Percentiles rank a stretch among this genome's conserved stretches.
phyloP scores from a whole-genome alignment of 2,113 vertebrate species.

The Trachemys scripta region DNA sequence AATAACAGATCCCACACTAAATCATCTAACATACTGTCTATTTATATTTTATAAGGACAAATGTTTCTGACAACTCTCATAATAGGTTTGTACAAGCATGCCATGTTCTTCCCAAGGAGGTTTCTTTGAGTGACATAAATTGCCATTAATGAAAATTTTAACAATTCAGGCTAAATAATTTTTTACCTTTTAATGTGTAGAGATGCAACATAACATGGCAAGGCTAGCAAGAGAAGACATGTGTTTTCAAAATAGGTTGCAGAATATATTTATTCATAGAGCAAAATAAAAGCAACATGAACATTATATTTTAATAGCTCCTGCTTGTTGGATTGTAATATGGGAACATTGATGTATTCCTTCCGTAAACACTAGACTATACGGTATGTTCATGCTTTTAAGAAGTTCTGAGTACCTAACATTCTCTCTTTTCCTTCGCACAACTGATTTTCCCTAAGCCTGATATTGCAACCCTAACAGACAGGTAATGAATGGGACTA shows the following conservation, averaged over 20 bases:
- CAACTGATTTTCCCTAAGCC: not conserved
- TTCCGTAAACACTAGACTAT: slow-evolving; percentile 70
- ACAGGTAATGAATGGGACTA: not conserved
- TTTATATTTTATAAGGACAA: slow-evolving; percentile 95
- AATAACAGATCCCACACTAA: slow-evolving; percentile 86
- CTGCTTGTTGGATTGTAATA: slow-evolving; percentile 60
- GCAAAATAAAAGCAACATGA: slow-evolving; percentile 73
- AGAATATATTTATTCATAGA: slow-evolving; percentile 74
- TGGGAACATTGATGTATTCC: slow-evolving; percentile 62
- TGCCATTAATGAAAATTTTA: slow-evolving; percentile 94
- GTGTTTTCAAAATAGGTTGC: slow-evolving; percentile 83
- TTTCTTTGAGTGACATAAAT: slow-evolving; percentile 89
- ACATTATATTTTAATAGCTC: slow-evolving; percentile 76
- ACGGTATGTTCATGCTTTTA: slow-evolving; percentile 32
- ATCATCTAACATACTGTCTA: slow-evolving; percentile 83
- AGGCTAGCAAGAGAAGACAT: slow-evolving; percentile 78
- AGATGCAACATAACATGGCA: slow-evolving; percentile 76
- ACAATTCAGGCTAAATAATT: slow-evolving; percentile 91
- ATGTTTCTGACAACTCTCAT: slow-evolving; percentile 93
- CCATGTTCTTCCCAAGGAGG: slow-evolving; percentile 85
- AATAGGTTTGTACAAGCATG: slow-evolving; percentile 90
- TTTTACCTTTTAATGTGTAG: slow-evolving; percentile 90
- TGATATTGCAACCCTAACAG: not conserved
- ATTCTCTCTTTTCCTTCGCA: slow-evolving; percentile 9
- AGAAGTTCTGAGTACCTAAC: slow-evolving; percentile 54